Evolutionary conservation across 2,888 invertebrate genomes (phyloP), one percentile per base, ranked within the genome.

Genomic region (Lepidocyrtinus sp.): DNA sequence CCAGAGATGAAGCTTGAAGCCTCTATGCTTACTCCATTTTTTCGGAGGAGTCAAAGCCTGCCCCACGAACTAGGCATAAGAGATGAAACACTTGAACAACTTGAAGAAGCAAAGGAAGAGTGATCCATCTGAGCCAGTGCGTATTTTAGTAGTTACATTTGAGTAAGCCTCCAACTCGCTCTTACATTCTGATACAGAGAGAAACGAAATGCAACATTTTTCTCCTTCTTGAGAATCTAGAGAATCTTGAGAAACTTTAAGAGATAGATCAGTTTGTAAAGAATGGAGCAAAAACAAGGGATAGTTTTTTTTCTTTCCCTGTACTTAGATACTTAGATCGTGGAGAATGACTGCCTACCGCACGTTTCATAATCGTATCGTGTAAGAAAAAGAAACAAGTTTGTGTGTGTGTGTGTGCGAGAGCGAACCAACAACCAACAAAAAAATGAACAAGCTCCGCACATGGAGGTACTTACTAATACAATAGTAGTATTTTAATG

Each of bases 51-150:
- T 55, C 9, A 3, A 17, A 55, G 55, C 17, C 17, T 55, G 55
- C 55, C 55, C 55, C 55, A 55, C n/a, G 55, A 55, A 9, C n/a
- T n/a, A n/a, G 17, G 55, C 9, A 17, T 3, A 55, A 55, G 15
- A n/a, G 55, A 55, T 55, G 55, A 55, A 55, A 55, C 55, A 55
- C 55, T 55, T 55, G 55, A 55, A 55, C 55, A 55, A 55, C 55
- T 55, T 55, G 55, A 55, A 55, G n/a, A 55, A 55, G 55, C 55
- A 55, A 17, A n/a, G n/a, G n/a, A 55, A 55, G 55, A 55, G 55
- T 55, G 55, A 55, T 55, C 55, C 55, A n/a, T 55, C 55, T 55
- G n/a, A 36, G 36, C 12, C 36, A 55, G 55, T 55, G 55, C 55
- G 55, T 55, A 55, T 55, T 55, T 55, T 55, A 55, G 55, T 55